Evolutionary conservation across 1,140 invertebrate genomes (phyloP), one percentile per base, ranked within the genome.

Genomic region (Parapsyche elsis): DNA sequence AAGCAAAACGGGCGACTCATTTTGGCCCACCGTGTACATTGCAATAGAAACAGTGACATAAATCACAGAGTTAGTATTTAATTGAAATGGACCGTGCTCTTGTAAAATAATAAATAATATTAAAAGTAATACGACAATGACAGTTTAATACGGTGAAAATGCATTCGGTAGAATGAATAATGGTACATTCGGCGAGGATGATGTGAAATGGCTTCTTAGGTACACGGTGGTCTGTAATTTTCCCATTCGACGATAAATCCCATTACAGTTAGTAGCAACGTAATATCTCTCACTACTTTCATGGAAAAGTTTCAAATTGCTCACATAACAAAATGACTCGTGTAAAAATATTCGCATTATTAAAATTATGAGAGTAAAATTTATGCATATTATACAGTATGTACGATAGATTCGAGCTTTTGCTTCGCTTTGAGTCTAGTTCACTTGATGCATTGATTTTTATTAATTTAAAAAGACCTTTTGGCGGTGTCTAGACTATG

Each of bases 171-270:
- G 9, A 12, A 67, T 67, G 64, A 67, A 26, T 21, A 67, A 67
- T 67, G 64, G 64, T 67, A 23, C 64, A 67, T 53, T 53, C 16
- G 49, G 49, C 16, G 12, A 16, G 64, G 24, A 67, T 23, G 12
- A 23, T 24, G 64, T 24, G 14, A 23, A 49, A 73, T 46, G 71
- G 38, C 24, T 73, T 73, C 71, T 73, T 49, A 16, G 5, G 10
- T n/a, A n/a, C n/a, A n/a, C n/a, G n/a, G n/a, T 26, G 76, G 12
- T 16, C 1, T 23, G 76, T 77, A 77, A 77, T 77, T 77, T 77
- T 67, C 53, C 7, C 19, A 75, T 75, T 49, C 19, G 38, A 75
- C 14, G 19, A 49, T 49, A 49, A 75, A 75, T 75, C 26, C 44
- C 45, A 75, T 75, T 75, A 75, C 12, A n/a, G 30, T 16, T 24